Conservation (phyloP, 2,797 vertebrate genomes). For the Pangasius larnaudii region DNA sequence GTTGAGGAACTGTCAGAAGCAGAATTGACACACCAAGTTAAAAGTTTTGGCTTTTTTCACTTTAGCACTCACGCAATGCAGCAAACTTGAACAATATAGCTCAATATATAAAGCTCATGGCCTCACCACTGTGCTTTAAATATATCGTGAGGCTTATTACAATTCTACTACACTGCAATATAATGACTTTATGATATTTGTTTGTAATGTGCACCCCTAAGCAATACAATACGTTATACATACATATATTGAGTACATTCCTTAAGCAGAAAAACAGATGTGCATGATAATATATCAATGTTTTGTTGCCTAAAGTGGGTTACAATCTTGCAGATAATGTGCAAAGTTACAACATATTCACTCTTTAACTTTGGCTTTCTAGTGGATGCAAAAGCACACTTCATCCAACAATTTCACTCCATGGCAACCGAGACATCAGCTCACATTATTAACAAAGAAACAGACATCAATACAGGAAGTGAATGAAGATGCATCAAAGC, state of each 20-base stretch:
- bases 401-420: constrained; percentile 17
- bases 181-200: background rate
- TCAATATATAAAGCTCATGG: background rate
- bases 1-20: background rate
- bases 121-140: background rate
- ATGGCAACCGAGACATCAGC: constrained; percentile 25
- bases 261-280: constrained; percentile 1
- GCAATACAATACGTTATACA: background rate
- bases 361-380: constrained; percentile 13
- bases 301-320: constrained; percentile 43
- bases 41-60: background rate
- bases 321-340: constrained; percentile 25
- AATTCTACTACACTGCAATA: background rate
- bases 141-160: background rate
- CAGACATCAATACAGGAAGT: constrained; percentile 30
- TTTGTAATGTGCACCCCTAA: background rate
- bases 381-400: background rate
- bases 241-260: background rate
- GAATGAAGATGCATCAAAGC: constrained; percentile 14
- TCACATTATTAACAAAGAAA: constrained; percentile 2
- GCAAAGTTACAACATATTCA: constrained; percentile 15
- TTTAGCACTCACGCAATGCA: background rate
- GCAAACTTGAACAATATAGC: background rate
- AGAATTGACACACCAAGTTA: background rate
- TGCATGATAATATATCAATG: constrained; percentile 14